Evolutionary conservation across 2,888 invertebrate species (phyloP).

Genomic region (Drosophila engyochracea): DNA sequence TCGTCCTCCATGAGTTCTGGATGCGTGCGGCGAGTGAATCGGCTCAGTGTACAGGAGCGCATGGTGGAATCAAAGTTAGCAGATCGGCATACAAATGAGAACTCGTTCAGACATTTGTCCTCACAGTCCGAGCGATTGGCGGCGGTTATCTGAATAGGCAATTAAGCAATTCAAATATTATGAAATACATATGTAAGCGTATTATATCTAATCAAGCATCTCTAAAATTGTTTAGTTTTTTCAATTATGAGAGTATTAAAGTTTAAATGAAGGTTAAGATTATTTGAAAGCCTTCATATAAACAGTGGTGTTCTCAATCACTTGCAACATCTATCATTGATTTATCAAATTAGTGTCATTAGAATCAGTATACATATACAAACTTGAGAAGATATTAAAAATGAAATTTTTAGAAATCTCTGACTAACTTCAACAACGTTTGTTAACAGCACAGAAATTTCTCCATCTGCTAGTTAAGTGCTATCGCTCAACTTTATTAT

Average conservation of each 20-base stretch:
- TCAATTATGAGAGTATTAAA: neutral
- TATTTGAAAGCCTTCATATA: neutral
- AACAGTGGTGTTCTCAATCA: neutral
- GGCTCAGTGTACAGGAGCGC: conserved; percentile 92
- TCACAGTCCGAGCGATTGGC: conserved; percentile 95
- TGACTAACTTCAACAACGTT: neutral
- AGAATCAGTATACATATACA: neutral
- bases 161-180: conserved; percentile 12
- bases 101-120: conserved; percentile 95
- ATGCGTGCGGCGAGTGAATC: conserved; percentile 94
- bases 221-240: neutral
- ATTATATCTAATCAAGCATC: neutral
- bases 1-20: conserved; percentile 94
- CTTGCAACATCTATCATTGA: neutral
- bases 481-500: conserved; percentile 1
- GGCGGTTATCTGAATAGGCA: conserved; percentile 87
- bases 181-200: neutral
- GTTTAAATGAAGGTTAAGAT: neutral
- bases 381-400: neutral
- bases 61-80: conserved; percentile 93
- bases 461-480: neutral
- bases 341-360: too few relatives aligned
- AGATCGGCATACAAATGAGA: conserved; percentile 94
- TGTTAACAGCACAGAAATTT: neutral
- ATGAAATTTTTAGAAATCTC: neutral